Conservation (phyloP, 2,113 vertebrate genomes). For the Tichodroma muraria region DNA sequence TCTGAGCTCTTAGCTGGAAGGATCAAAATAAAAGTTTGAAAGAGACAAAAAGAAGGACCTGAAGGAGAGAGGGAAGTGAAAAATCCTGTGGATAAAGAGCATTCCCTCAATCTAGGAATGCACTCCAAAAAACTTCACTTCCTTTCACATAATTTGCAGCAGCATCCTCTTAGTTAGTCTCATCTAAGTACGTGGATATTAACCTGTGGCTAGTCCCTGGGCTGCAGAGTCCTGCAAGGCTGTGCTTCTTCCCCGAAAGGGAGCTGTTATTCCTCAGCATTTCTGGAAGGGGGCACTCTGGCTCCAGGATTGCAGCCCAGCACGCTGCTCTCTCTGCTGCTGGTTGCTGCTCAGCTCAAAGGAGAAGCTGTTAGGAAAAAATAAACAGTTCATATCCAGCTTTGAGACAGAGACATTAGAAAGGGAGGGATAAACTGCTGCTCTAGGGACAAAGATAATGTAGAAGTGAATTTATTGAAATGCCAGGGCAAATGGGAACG, state of each 20-base stretch:
- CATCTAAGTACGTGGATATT: background rate
- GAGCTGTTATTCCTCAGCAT: background rate
- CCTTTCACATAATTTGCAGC: background rate
- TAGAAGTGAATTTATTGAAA: slow-evolving; percentile 37
- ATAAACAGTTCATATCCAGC: slow-evolving; percentile 1
- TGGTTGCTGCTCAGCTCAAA: background rate
- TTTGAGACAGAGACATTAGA: slow-evolving; percentile 1
- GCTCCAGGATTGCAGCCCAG: background rate
- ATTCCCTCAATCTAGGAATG: background rate
- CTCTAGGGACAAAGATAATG: slow-evolving; percentile 37
- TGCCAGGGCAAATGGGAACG: slow-evolving; percentile 29
- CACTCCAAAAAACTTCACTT: background rate
- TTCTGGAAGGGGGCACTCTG: slow-evolving; percentile 47
- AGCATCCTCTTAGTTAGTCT: background rate
- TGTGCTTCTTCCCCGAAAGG: accelerated
- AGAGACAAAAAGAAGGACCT: background rate
- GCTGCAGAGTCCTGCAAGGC: background rate
- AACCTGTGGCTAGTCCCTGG: no score
- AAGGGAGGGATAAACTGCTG: background rate
- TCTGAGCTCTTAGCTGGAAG: background rate
- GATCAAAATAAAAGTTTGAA: background rate
- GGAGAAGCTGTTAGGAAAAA: slow-evolving; percentile 19
- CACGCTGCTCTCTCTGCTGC: background rate
- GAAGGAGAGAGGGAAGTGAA: background rate
- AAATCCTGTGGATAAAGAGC: background rate